phyloP scores from a whole-genome alignment of 2,888 invertebrate species.

The Cephus spinipes region DNA sequence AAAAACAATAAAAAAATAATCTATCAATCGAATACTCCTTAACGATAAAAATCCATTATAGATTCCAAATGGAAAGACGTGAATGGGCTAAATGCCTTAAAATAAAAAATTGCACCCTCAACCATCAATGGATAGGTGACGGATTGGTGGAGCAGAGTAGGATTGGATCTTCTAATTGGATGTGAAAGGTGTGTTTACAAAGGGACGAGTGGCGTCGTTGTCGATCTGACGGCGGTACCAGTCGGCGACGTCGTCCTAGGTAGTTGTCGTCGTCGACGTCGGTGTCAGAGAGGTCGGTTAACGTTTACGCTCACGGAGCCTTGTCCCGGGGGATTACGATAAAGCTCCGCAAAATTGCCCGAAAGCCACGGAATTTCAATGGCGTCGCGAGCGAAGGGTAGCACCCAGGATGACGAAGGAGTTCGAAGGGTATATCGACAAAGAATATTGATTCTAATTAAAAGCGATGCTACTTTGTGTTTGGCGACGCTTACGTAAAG shows the following conservation, averaged over 20 bases:
- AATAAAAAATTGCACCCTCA: background rate
- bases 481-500: background rate
- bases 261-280: background rate
- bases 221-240: background rate
- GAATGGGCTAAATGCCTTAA: background rate
- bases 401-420: constrained; percentile 34
- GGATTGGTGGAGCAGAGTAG: background rate
- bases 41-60: background rate
- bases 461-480: constrained; percentile 41
- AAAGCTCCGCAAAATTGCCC: constrained; percentile 56
- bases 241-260: background rate
- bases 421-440: background rate
- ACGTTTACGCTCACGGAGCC: background rate
- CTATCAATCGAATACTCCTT: background rate
- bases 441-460: constrained; percentile 50
- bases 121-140: background rate
- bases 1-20: background rate
- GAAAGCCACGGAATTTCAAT: constrained; percentile 55
- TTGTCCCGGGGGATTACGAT: constrained; percentile 53
- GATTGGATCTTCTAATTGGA: background rate
- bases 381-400: constrained; percentile 35
- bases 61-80: background rate
- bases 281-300: background rate
- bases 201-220: background rate
- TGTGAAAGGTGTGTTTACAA: background rate